Conservation (phyloP, 53 echinoderm and acorn worm species). For the Henricia sp. region DNA sequence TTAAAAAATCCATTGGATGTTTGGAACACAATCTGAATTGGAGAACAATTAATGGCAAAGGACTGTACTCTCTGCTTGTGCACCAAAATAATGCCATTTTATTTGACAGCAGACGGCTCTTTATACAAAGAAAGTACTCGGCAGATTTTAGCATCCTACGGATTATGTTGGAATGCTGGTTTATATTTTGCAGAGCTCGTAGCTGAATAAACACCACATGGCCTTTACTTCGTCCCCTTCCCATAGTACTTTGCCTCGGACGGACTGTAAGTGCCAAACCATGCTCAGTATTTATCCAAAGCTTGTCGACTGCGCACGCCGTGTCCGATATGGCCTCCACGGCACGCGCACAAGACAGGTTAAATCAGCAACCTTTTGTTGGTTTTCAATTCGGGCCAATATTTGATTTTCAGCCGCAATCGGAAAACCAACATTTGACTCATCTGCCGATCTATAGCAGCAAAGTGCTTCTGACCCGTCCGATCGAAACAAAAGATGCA, state of each 20-base stretch:
- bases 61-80: no score
- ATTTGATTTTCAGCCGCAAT: slow-evolving; percentile 46
- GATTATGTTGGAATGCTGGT: no score
- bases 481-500: not conserved
- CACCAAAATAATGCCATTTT: no score
- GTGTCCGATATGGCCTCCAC: slow-evolving; percentile 20
- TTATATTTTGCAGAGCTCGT: not conserved
- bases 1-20: no score
- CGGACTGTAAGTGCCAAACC: not conserved
- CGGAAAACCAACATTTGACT: slow-evolving; percentile 61
- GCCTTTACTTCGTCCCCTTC: not conserved
- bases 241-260: slow-evolving; percentile 7
- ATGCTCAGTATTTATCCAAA: not conserved
- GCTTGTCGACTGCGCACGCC: not conserved
- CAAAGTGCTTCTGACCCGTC: slow-evolving; percentile 46
- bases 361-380: slow-evolving; percentile 59
- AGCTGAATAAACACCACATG: not conserved
- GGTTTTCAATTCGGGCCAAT: slow-evolving; percentile 57
- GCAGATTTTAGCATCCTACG: no score
- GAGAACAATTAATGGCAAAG: no score
- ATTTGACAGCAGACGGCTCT: no score
- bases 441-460: slow-evolving; percentile 51
- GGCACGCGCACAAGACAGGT: slow-evolving; percentile 19
- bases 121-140: no score
- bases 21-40: no score